These are phyloP conservation scores for Tetramorium parvispinum DNA, from an alignment of 1,140 invertebrate genomes.

Conservation along the genomic window DNA sequence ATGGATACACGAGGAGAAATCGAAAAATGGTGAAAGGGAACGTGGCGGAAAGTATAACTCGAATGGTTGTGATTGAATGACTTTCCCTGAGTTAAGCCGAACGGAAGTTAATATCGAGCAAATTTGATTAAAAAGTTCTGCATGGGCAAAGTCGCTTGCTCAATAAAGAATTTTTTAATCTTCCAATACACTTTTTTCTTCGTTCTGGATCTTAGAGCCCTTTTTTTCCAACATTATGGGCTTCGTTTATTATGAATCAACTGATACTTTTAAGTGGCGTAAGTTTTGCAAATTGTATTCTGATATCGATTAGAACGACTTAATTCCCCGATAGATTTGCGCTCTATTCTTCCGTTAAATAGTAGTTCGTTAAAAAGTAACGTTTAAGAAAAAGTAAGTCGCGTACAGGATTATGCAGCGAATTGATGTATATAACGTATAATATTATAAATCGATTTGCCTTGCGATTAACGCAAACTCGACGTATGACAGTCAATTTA, in stretches of 20 bases:
- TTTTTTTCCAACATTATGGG: constrained; percentile 9
- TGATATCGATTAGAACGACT: constrained; percentile 26
- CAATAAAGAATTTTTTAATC: constrained; percentile 47
- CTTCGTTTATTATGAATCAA: constrained; percentile 56
- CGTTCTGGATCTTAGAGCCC: neutral
- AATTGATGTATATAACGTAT: neutral
- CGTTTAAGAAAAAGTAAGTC: neutral
- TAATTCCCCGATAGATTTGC: constrained; percentile 46
- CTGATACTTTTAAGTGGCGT: constrained; percentile 49
- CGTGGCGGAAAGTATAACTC: constrained; percentile 42
- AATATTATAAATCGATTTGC: neutral
- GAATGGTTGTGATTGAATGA: constrained; percentile 56
- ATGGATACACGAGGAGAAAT: neutral
- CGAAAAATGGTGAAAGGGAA: neutral
- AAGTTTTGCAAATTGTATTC: constrained; percentile 27
- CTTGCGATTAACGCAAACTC: neutral
- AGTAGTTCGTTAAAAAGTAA: constrained; percentile 45
- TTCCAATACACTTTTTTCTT: neutral
- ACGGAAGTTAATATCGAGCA: constrained; percentile 64
- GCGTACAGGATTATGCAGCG: neutral
- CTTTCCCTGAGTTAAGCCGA: constrained; percentile 31
- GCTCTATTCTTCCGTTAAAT: constrained; percentile 30
- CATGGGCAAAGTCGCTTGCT: neutral
- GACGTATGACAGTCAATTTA: neutral
- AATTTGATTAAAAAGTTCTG: constrained; percentile 72